Evolutionary conservation across 2,888 invertebrate species (phyloP).

Genomic region (Zhuqinia jingwanae): DNA sequence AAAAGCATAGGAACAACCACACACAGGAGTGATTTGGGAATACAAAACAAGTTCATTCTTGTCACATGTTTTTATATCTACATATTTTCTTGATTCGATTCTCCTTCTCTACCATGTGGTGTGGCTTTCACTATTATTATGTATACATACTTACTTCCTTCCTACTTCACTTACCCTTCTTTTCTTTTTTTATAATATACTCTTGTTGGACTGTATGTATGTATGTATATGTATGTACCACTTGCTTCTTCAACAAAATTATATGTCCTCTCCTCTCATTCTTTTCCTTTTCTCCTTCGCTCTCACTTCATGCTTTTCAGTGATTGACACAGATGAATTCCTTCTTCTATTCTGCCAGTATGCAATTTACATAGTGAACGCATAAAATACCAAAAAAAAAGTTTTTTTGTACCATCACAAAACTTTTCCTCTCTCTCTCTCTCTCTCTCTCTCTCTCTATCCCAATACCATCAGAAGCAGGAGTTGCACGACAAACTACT

Average conservation of each 20-base stretch:
- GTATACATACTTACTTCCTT: background rate
- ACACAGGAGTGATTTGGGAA: slow-evolving; percentile 27
- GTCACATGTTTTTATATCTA: background rate
- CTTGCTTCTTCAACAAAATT: background rate
- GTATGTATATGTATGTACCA: background rate
- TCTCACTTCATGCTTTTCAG: background rate
- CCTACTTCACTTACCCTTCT: background rate
- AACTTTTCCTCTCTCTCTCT: background rate
- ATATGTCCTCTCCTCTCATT: background rate
- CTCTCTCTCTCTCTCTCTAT: background rate
- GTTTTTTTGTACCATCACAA: background rate
- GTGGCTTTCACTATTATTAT: background rate
- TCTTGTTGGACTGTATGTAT: background rate
- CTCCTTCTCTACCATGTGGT: background rate
- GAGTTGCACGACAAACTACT: slow-evolving; percentile 14
- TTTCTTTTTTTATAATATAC: too few species aligned
- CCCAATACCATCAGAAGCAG: background rate
- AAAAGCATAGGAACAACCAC: slow-evolving; percentile 27
- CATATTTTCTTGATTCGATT: background rate
- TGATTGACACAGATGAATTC: slow-evolving; percentile 53
- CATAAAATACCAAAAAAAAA: background rate
- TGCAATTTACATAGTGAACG: slow-evolving; percentile 38
- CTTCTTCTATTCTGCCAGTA: background rate
- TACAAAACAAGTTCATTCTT: slow-evolving; percentile 29
- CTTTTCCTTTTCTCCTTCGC: background rate